Conservation (phyloP, 2,113 vertebrate species). For the Glaucidium brasilianum region DNA sequence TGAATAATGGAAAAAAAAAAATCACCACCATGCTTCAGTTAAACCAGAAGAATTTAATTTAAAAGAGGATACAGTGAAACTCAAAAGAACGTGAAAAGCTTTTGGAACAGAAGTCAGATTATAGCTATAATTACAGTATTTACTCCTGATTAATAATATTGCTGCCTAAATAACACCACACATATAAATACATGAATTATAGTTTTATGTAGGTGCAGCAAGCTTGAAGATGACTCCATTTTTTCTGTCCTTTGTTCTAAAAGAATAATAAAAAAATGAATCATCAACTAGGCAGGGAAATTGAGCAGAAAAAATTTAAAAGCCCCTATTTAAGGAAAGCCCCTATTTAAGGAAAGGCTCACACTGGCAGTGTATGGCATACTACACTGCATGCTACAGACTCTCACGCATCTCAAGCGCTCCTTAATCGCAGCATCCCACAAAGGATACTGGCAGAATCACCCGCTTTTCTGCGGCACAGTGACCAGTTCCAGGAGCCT, state of each 20-base stretch:
- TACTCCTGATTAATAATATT: background rate
- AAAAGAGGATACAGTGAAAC: background rate
- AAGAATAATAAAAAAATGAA: background rate
- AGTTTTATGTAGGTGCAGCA: background rate
- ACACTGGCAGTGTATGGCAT: accelerated
- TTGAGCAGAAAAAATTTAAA: background rate
- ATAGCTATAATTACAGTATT: slow-evolving; percentile 5
- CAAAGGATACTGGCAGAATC: background rate
- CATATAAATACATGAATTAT: background rate
- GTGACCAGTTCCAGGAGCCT: slow-evolving; percentile 76
- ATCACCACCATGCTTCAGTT: background rate
- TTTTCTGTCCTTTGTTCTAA: slow-evolving; percentile 26
- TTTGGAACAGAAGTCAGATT: background rate
- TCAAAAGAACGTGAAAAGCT: background rate
- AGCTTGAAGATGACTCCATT: background rate
- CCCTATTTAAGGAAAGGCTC: background rate
- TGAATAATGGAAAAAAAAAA: background rate
- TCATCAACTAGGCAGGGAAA: background rate
- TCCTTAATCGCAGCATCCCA: background rate
- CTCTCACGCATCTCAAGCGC: background rate
- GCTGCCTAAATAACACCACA: background rate
- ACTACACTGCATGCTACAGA: accelerated
- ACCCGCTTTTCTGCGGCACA: slow-evolving; percentile 71
- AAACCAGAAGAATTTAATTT: background rate
- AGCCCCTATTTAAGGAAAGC: background rate